phyloP scores from a whole-genome alignment of 2,797 vertebrate genomes.

The Pagetopsis macropterus region DNA sequence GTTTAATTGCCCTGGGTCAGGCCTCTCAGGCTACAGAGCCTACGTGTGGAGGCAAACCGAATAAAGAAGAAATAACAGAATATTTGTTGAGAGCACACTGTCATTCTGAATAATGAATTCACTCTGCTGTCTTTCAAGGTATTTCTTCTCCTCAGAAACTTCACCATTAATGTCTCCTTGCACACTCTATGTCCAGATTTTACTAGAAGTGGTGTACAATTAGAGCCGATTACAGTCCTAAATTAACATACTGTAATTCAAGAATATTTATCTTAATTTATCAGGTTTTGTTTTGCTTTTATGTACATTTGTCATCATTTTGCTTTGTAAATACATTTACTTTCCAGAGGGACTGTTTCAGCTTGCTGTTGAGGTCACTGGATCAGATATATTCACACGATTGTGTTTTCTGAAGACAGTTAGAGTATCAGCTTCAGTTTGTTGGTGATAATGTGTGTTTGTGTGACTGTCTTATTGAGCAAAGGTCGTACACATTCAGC shows the following conservation, averaged over 20 bases:
- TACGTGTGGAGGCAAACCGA: neutral
- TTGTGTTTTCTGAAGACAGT: conserved; percentile 1
- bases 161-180: neutral
- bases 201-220: neutral
- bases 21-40: neutral
- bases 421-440: neutral
- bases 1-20: neutral
- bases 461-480: neutral
- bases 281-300: fast-evolving
- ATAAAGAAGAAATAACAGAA: no score
- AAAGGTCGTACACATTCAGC: neutral
- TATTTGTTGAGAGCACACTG: no score
- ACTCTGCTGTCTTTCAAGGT: no score
- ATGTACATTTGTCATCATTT: neutral
- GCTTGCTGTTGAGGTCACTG: neutral
- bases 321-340: neutral
- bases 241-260: neutral
- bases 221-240: neutral
- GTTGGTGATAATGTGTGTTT: conserved; percentile 5
- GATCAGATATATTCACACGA: conserved; percentile 9
- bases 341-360: neutral
- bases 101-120: no score
- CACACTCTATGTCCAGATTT: neutral
- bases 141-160: no score
- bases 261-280: neutral